These are phyloP conservation scores for Clarias batrachus DNA, from an alignment of 2,113 vertebrate genomes.

Conservation along the genomic window DNA sequence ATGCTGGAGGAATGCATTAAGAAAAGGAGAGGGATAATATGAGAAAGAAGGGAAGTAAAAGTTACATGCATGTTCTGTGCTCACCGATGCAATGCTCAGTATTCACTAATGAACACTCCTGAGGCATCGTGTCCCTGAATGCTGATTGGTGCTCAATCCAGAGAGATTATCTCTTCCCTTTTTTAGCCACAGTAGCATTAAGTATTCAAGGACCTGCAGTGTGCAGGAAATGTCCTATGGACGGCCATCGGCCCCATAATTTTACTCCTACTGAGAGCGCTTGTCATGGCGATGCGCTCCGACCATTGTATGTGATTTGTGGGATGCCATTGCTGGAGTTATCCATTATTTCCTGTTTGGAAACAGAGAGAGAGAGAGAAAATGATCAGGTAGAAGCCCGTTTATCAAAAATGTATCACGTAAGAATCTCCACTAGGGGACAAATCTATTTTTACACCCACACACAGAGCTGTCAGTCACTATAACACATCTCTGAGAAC, in stretches of 20 bases:
- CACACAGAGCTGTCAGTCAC: background rate
- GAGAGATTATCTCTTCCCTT: slow-evolving; percentile 7
- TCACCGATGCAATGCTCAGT: slow-evolving; percentile 41
- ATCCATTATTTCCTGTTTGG: slow-evolving; percentile 88
- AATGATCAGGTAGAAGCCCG: background rate
- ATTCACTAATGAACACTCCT: slow-evolving; percentile 28
- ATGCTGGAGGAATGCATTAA: slow-evolving; percentile 25
- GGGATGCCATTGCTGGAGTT: slow-evolving; percentile 90
- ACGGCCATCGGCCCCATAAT: background rate
- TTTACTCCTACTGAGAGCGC: background rate
- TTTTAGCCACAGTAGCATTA: slow-evolving; percentile 33
- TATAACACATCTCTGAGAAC: background rate
- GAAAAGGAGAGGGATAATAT: slow-evolving; percentile 30
- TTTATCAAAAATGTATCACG: background rate
- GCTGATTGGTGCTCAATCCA: slow-evolving; percentile 37
- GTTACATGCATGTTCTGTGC: slow-evolving; percentile 66
- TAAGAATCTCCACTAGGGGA: background rate
- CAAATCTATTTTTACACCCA: slow-evolving; percentile 1
- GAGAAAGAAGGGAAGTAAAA: slow-evolving; percentile 47
- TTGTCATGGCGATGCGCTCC: slow-evolving; percentile 64
- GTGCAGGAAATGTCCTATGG: slow-evolving; percentile 2
- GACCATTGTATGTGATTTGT: slow-evolving; percentile 89
- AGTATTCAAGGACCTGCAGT: slow-evolving; percentile 11
- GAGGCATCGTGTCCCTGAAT: slow-evolving; percentile 38
- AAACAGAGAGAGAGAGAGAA: slow-evolving; percentile 24